phyloP scores from a whole-genome alignment of 2,888 invertebrate genomes.

The Coelopa pilipes region DNA sequence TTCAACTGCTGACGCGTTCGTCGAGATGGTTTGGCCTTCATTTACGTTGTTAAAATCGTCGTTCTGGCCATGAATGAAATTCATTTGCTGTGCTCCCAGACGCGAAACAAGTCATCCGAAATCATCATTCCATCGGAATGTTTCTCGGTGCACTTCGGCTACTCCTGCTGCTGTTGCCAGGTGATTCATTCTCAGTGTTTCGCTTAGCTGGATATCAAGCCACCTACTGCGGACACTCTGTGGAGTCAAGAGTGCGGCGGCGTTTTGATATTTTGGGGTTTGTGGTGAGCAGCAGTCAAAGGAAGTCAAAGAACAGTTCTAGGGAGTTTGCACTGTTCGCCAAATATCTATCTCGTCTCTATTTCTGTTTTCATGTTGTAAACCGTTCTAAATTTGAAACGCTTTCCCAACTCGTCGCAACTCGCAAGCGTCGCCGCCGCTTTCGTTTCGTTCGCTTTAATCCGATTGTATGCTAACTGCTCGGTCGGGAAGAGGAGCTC shows the following conservation, averaged over 20 bases:
- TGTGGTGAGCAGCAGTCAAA: neutral
- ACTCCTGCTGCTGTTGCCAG: neutral
- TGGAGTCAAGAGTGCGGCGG: neutral
- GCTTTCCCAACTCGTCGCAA: neutral
- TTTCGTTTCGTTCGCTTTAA: neutral
- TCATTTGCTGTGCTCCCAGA: neutral
- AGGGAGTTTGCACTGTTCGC: neutral
- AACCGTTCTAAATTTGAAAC: neutral
- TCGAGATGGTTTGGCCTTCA: no score
- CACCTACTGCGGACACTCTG: no score
- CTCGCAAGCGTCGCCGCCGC: neutral
- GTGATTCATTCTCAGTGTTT: conserved; percentile 1
- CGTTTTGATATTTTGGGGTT: neutral
- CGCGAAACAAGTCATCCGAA: neutral
- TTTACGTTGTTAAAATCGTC: conserved; percentile 14
- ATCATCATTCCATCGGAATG: neutral
- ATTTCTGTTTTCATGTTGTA: conserved; percentile 1
- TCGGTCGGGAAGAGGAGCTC: conserved; percentile 1
- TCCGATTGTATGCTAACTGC: conserved; percentile 7
- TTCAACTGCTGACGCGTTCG: neutral
- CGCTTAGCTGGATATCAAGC: neutral
- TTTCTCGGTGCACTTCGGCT: neutral
- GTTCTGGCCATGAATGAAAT: conserved; percentile 9
- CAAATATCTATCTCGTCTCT: conserved; percentile 6
- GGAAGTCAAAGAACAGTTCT: neutral